A percentile compares a stretch with the other conserved stretches of the same genome.
These are phyloP conservation scores for Anaspis maculata DNA, from an alignment of 2,888 invertebrate genomes.

Conservation along the genomic window DNA sequence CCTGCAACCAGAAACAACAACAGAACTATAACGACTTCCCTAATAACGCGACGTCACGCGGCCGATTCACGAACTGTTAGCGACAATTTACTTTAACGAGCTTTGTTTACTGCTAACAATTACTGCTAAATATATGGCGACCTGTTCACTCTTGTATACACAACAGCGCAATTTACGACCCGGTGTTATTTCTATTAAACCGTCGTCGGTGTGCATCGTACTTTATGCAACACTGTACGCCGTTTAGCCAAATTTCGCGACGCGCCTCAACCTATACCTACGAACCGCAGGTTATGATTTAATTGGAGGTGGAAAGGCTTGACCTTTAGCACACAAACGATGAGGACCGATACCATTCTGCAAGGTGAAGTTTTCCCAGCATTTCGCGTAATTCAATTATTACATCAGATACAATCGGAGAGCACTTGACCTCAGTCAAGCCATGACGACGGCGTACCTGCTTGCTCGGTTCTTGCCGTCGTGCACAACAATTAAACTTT, in stretches of 20 bases:
- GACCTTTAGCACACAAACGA: constrained; percentile 21
- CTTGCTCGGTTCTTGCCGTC: no score
- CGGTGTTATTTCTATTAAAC: constrained; percentile 10
- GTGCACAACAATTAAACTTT: constrained; percentile 13
- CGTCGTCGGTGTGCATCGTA: no score
- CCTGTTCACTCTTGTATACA: background rate
- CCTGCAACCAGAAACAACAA: no score
- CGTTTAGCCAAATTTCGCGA: no score
- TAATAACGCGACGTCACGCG: constrained; percentile 36
- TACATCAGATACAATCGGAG: constrained; percentile 19
- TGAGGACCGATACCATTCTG: constrained; percentile 25
- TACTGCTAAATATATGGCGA: constrained; percentile 29
- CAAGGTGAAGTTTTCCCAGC: constrained; percentile 26
- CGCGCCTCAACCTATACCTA: no score
- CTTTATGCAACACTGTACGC: no score
- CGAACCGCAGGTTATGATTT: constrained; percentile 20
- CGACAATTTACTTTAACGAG: constrained; percentile 38
- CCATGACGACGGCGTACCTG: no score
- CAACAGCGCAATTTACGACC: constrained; percentile 5
- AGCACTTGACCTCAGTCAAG: constrained; percentile 14
- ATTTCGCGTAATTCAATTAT: constrained; percentile 28
- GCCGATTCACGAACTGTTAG: constrained; percentile 38
- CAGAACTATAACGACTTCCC: constrained; percentile 29
- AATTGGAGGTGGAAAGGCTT: constrained; percentile 19
- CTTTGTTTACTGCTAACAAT: constrained; percentile 35